Conservation (phyloP, 1,140 invertebrate genomes). For the Lepidotrigona ventralis region DNA sequence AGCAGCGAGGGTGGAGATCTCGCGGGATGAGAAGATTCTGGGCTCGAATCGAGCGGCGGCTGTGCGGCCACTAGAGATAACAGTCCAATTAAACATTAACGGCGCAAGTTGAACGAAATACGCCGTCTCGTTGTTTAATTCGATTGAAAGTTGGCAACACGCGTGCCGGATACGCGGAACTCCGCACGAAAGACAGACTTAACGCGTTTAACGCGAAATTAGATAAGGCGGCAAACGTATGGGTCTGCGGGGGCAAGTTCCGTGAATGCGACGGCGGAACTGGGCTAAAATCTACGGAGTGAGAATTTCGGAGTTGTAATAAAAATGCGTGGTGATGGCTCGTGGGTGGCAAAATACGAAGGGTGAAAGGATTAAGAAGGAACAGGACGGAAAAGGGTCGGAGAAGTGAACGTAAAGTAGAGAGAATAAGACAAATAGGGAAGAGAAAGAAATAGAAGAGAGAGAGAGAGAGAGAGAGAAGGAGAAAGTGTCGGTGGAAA, state of each 20-base stretch:
- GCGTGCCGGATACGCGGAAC: background rate
- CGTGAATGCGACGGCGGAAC: background rate
- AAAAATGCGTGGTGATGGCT: slow-evolving; percentile 5
- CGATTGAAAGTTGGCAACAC: slow-evolving; percentile 19
- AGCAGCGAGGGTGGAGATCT: background rate
- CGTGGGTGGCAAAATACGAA: background rate
- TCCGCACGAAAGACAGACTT: background rate
- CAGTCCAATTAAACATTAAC: slow-evolving; percentile 28
- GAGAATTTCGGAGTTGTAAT: background rate
- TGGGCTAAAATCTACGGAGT: background rate
- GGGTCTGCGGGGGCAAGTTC: background rate
- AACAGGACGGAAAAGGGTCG: background rate
- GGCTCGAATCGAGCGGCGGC: too few species aligned
- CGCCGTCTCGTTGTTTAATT: slow-evolving; percentile 6
- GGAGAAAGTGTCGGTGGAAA: slow-evolving; percentile 22
- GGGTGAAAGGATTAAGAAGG: background rate
- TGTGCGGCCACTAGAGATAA: slow-evolving; percentile 1
- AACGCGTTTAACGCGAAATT: slow-evolving; percentile 7
- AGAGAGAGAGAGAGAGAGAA: background rate
- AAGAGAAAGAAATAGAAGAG: background rate
- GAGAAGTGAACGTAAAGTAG: background rate
- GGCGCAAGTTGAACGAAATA: slow-evolving; percentile 15
- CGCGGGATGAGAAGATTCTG: background rate
- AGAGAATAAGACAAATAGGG: background rate
- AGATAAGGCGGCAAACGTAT: slow-evolving; percentile 11